Percentiles rank a stretch among this genome's conserved stretches.
These are phyloP conservation scores for Urocitellus parryii DNA, from an alignment of 2,113 vertebrate genomes.

Conservation along the genomic window DNA sequence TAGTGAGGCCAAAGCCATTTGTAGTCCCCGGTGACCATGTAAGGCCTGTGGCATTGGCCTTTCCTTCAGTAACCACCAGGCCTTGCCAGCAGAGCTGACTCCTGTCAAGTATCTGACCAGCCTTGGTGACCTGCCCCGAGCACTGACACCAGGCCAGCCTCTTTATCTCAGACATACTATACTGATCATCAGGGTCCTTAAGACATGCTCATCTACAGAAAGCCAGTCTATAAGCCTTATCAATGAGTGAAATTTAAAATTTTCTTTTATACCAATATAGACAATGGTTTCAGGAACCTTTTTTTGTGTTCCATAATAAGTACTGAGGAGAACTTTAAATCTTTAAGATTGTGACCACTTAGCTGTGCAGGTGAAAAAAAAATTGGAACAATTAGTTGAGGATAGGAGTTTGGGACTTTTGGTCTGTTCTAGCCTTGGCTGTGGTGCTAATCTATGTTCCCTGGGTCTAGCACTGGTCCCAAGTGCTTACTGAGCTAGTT, in stretches of 20 bases:
- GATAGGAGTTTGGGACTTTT: not conserved
- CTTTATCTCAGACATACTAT: conserved; percentile 90
- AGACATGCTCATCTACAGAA: not conserved
- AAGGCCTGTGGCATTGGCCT: not conserved
- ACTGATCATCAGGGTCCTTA: conserved; percentile 93
- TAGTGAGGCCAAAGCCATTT: not conserved
- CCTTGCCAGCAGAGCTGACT: not conserved
- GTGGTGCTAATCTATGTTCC: not conserved
- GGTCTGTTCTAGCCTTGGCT: not conserved
- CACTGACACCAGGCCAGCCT: conserved; percentile 93
- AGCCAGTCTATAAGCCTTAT: not conserved
- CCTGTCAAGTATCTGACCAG: not conserved
- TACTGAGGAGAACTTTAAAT: conserved; percentile 7
- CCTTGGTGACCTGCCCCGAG: conserved; percentile 88
- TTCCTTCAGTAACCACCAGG: not conserved
- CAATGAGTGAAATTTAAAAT: not conserved
- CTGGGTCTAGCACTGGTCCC: not conserved
- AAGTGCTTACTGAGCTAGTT: not conserved
- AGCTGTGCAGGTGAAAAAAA: not conserved
- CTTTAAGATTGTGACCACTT: not conserved
- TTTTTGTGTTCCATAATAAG: not conserved
- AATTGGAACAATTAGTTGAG: not conserved
- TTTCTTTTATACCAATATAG: not conserved
- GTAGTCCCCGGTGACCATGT: not conserved
- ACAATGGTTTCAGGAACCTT: not conserved